phyloP scores from a whole-genome alignment of 1,140 invertebrate genomes.

The Linepithema humile region DNA sequence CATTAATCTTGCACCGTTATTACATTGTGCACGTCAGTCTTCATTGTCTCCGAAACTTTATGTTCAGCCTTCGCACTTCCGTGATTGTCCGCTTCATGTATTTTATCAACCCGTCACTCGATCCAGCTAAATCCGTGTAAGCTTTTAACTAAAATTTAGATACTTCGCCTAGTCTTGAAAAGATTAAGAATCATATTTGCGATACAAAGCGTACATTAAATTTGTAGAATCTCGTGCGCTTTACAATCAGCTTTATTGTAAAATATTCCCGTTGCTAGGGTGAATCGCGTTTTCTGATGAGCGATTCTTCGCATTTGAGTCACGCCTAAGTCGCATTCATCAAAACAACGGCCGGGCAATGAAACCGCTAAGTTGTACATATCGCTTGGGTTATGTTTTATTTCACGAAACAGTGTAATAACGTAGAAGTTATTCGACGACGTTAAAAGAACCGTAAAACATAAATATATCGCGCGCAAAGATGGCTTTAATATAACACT shows the following conservation, averaged over 20 bases:
- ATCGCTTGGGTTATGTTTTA: neutral
- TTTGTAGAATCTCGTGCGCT: neutral
- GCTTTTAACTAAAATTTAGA: neutral
- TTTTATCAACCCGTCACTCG: constrained; percentile 26
- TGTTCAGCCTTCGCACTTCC: constrained; percentile 21
- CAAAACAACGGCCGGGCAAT: neutral
- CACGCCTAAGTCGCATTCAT: constrained; percentile 19
- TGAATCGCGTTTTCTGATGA: constrained; percentile 10
- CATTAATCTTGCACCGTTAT: constrained; percentile 52
- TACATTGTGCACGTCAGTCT: constrained; percentile 11
- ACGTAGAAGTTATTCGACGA: constrained; percentile 6
- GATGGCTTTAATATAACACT: neutral
- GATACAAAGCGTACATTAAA: neutral
- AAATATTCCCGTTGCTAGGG: constrained; percentile 15
- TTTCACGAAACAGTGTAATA: neutral
- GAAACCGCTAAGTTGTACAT: constrained; percentile 14
- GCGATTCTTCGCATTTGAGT: constrained; percentile 6
- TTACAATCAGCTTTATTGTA: neutral
- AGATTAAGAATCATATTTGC: constrained; percentile 18
- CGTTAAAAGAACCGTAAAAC: constrained; percentile 3
- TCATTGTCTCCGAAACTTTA: constrained; percentile 37
- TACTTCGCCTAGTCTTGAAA: neutral
- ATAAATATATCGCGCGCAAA: constrained; percentile 9
- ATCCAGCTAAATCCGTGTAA: neutral
- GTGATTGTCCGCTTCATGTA: constrained; percentile 2